Conservation (phyloP, 2,797 vertebrate genomes). For the Macropus fuliginosus region DNA sequence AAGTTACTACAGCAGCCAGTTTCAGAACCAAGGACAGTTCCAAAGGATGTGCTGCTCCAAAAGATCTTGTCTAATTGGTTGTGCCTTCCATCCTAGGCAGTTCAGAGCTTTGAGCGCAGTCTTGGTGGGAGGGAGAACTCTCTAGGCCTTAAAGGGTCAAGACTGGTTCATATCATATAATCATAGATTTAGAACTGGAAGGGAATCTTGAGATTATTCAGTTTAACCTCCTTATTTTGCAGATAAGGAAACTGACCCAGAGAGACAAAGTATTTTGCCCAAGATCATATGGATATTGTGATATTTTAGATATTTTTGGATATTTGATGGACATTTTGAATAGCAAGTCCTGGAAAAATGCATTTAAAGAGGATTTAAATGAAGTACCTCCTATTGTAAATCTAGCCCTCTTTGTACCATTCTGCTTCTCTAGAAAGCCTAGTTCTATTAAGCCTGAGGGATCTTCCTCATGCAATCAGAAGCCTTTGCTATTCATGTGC, state of each 20-base stretch:
- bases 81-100: background rate
- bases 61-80: too few relatives aligned
- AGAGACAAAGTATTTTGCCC: background rate
- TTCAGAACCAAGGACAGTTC: constrained; percentile 8
- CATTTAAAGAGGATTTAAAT: background rate
- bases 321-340: background rate
- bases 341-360: background rate
- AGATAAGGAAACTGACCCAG: background rate
- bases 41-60: background rate
- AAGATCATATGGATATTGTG: background rate
- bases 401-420: background rate
- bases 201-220: background rate
- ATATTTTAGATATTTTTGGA: too few relatives aligned
- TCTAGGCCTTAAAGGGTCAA: background rate
- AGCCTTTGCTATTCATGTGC: background rate
- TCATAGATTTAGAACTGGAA: background rate
- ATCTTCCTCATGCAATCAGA: background rate
- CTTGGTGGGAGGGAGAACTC: background rate
- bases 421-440: background rate
- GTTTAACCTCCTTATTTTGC: background rate
- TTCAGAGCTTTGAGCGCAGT: background rate
- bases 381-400: background rate
- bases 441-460: background rate
- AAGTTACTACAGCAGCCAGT: background rate
- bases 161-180: background rate